phyloP scores from a whole-genome alignment of 2,797 vertebrate genomes.

The Prunella strophiata region DNA sequence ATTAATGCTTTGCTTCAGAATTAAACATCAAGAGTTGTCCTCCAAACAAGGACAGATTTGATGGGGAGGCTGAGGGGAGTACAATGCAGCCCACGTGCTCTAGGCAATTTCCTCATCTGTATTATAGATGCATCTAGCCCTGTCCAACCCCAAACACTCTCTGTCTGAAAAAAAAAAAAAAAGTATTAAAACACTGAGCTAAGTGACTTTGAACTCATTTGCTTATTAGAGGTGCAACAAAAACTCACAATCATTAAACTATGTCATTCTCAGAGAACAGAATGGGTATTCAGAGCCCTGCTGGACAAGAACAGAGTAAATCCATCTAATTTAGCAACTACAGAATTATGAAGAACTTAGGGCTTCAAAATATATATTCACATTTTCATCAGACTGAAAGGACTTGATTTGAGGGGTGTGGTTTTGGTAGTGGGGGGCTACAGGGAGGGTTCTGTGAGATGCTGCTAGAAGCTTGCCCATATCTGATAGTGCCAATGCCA shows the following conservation, averaged over 20 bases:
- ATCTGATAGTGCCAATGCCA: neutral
- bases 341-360: neutral
- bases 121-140: neutral
- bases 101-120: neutral
- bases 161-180: neutral
- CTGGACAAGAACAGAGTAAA: neutral
- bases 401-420: neutral
- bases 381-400: neutral
- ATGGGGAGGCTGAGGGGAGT: neutral
- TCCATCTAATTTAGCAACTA: neutral
- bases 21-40: constrained; percentile 25
- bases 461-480: neutral
- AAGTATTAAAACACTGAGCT: neutral
- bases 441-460: neutral
- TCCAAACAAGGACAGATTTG: constrained; percentile 28
- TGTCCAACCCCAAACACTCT: neutral
- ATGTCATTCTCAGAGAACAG: neutral
- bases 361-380: neutral
- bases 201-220: neutral
- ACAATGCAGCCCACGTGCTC: neutral
- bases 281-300: neutral
- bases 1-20: constrained; percentile 36
- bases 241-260: neutral
- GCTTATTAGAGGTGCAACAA: neutral
- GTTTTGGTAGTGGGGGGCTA: neutral